Percentiles rank a stretch among this genome's conserved stretches.
phyloP scores from a whole-genome alignment of 2,888 invertebrate genomes.

The Agrotis ipsilon region DNA sequence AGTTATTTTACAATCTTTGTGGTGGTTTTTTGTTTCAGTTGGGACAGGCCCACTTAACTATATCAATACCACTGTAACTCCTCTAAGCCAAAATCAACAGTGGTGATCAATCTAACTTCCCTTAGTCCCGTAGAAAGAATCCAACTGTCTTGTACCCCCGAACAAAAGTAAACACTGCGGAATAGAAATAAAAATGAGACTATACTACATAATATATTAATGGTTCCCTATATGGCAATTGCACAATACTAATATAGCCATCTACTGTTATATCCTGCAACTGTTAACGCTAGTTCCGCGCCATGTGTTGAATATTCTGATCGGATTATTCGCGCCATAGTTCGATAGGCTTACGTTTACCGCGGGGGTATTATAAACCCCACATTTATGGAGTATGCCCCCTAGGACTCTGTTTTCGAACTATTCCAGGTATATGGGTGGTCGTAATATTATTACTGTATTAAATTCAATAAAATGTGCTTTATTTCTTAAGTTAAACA shows the following conservation, averaged over 20 bases:
- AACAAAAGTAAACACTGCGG: too few relatives aligned
- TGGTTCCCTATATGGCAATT: background rate
- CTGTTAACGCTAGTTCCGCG: background rate
- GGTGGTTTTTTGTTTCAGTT: too few relatives aligned
- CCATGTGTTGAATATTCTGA: conserved; percentile 4
- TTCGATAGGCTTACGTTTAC: conserved; percentile 6
- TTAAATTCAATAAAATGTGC: background rate
- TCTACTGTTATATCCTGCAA: background rate
- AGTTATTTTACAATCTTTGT: too few relatives aligned
- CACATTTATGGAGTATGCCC: too few relatives aligned
- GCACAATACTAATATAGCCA: background rate
- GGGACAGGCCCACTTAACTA: too few relatives aligned
- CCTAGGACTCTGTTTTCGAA: background rate
- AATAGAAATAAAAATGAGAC: too few relatives aligned
- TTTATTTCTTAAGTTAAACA: background rate
- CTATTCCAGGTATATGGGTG: background rate
- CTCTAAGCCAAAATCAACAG: too few relatives aligned
- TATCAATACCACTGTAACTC: too few relatives aligned
- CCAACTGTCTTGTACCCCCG: too few relatives aligned
- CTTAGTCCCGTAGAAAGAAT: too few relatives aligned
- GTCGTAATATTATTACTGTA: background rate
- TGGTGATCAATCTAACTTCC: too few relatives aligned
- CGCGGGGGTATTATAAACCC: background rate
- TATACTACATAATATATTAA: too few relatives aligned
- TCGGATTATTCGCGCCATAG: conserved; percentile 4